Base-by-base conservation (phyloP, 2,888 invertebrate genomes). In the Bombyx huttoni region DNA sequence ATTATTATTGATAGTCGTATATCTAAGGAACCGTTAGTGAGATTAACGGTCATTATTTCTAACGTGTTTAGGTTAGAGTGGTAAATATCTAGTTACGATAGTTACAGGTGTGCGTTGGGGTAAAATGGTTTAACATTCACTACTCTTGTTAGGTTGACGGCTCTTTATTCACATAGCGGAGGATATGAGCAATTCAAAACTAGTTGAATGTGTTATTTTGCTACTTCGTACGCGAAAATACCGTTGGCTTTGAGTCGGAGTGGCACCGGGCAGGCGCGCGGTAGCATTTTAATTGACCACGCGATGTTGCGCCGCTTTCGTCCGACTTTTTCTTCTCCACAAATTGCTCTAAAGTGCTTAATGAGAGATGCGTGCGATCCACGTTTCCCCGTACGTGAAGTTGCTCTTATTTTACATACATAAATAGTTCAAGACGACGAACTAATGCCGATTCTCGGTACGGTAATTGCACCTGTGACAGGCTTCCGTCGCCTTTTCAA, bases 281-380 rank as follows among this genome's bases (percentile, higher is more conserved):
- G 75, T 78, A 76, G 78, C 80, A 77, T 86, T 87, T 87, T 88
- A 88, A 88, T 88, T 87, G 84, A 77, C 84, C 88, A 88, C 88
- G 88, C 88, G 85, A 88, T 86, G 82, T 71, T 77, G 71, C 67
- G 75, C 73, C 70, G 73, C 74, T 70, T 80, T 80, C 77, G 81
- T 66, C 75, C 79, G 72, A 86, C 81, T 88, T 87, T 88, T 88
- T 87, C 85, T 84, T 71, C 70, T 75, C 67, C 70, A 78, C 84
- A 88, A 88, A 88, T 88, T 88, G 84, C 85, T 86, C 81, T 84
- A 83, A 87, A 88, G 87, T 88, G 83, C 88, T 87, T 88, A 88
- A 88, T 88, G 84, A 86, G 86, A 73, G 86, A 86, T 88, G 88
- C 88, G 88, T 88, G 88, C 88, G 78, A 85, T 86, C 77, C 82